phyloP scores from a whole-genome alignment of 2,888 invertebrate species.

The Anorthoa munda region DNA sequence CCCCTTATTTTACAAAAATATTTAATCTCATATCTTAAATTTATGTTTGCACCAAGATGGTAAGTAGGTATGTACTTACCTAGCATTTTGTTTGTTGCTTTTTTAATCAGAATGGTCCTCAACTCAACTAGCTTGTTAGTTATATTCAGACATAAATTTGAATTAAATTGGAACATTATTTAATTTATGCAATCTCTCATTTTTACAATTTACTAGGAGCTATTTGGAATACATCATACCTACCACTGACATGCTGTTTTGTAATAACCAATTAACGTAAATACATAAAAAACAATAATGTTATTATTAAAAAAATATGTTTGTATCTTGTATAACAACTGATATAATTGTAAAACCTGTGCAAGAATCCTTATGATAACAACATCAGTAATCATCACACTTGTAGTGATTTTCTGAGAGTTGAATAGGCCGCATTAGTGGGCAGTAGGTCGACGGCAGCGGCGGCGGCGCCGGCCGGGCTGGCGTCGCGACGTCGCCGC shows the following conservation, averaged over 20 bases:
- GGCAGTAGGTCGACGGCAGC: conserved; percentile 72
- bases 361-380: conserved; percentile 62
- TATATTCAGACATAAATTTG: neutral
- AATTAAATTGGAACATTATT: neutral
- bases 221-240: neutral
- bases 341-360: conserved; percentile 33
- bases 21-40: neutral
- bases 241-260: neutral
- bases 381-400: conserved; percentile 56
- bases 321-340: neutral
- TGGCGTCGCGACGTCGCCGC: conserved; percentile 89
- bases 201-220: too few relatives aligned
- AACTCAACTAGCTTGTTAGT: neutral
- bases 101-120: neutral
- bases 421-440: conserved; percentile 72
- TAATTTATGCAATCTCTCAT: neutral
- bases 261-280: neutral
- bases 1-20: neutral
- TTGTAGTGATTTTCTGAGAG: conserved; percentile 61
- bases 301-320: conserved; percentile 11
- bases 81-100: neutral
- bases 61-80: neutral
- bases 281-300: neutral
- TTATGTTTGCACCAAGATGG: neutral
- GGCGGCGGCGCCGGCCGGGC: conserved; percentile 84